phyloP scores from a whole-genome alignment of 53 echinoderm and acorn worm species.

The Hippasteria phrygiana region DNA sequence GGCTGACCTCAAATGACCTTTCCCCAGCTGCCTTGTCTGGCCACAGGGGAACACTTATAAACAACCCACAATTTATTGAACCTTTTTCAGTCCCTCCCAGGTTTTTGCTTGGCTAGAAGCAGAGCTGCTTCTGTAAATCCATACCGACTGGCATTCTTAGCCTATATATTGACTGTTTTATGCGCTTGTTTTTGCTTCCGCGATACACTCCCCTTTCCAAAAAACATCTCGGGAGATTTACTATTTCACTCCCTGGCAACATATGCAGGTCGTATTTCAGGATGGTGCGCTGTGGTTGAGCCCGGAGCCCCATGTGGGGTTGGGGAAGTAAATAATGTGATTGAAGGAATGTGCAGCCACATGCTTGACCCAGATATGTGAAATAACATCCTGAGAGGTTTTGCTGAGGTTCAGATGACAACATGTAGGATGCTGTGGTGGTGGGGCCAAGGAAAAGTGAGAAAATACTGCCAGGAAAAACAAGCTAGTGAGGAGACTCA shows the following conservation, averaged over 20 bases:
- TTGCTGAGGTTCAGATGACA: not conserved
- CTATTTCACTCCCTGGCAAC: not conserved
- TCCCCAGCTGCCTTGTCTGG: not conserved
- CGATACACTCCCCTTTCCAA: not conserved
- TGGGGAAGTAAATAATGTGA: slow-evolving; percentile 9
- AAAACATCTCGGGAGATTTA: not conserved
- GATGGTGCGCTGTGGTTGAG: not conserved
- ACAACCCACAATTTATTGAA: slow-evolving; percentile 40
- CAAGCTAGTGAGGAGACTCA: too few species aligned
- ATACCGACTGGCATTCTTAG: slow-evolving; percentile 1
- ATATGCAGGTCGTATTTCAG: slow-evolving; percentile 52
- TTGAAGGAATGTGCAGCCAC: slow-evolving; percentile 43
- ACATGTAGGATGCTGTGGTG: not conserved
- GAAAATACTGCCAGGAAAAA: too few species aligned
- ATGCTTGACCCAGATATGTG: slow-evolving; percentile 40
- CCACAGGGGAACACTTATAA: slow-evolving; percentile 24
- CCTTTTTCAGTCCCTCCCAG: not conserved
- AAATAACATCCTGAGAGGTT: slow-evolving; percentile 38
- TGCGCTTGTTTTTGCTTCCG: not conserved
- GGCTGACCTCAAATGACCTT: slow-evolving; percentile 25
- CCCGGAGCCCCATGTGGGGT: not conserved
- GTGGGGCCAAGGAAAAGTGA: too few species aligned
- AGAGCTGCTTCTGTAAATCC: not conserved
- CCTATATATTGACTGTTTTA: slow-evolving; percentile 37
- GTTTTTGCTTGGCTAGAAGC: not conserved